These are phyloP conservation scores for Myxocyprinus asiaticus DNA, from an alignment of 2,113 vertebrate genomes.

Conservation along the genomic window DNA sequence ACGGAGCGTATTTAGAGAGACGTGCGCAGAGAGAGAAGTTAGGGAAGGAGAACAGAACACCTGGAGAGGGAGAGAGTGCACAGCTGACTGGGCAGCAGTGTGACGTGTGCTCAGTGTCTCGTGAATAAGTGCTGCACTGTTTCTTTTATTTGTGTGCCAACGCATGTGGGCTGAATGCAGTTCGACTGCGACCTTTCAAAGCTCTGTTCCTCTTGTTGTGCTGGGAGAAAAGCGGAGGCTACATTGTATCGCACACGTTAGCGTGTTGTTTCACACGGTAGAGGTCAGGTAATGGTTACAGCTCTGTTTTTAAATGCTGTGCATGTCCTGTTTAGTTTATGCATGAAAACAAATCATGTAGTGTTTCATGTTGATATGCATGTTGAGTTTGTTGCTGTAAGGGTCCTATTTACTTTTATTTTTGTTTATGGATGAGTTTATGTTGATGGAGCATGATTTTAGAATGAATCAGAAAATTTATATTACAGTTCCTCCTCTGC, in stretches of 20 bases:
- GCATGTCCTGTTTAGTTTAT: neutral
- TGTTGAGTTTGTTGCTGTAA: neutral
- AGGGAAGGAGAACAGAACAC: neutral
- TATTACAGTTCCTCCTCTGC: constrained; percentile 11
- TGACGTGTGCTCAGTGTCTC: constrained; percentile 24
- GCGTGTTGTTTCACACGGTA: neutral
- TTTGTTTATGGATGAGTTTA: neutral
- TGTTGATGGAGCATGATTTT: constrained; percentile 7
- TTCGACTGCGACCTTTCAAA: neutral
- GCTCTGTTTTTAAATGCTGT: constrained; percentile 4
- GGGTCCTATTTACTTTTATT: constrained; percentile 1
- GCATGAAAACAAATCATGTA: neutral
- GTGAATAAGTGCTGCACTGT: constrained; percentile 9
- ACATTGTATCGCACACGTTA: neutral
- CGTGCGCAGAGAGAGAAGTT: constrained; percentile 1
- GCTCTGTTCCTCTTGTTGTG: neutral
- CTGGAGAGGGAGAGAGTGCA: constrained; percentile 3
- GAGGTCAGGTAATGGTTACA: neutral
- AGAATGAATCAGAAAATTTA: neutral
- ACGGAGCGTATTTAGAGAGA: too few species aligned
- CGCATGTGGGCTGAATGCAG: neutral
- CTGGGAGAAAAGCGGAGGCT: constrained; percentile 1
- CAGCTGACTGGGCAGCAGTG: constrained; percentile 1
- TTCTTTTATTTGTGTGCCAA: neutral
- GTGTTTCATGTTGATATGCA: neutral